Percentiles rank a stretch among this genome's conserved stretches.
These are phyloP conservation scores for Embiotoca jacksoni DNA, from an alignment of 2,113 vertebrate species.

Conservation along the genomic window DNA sequence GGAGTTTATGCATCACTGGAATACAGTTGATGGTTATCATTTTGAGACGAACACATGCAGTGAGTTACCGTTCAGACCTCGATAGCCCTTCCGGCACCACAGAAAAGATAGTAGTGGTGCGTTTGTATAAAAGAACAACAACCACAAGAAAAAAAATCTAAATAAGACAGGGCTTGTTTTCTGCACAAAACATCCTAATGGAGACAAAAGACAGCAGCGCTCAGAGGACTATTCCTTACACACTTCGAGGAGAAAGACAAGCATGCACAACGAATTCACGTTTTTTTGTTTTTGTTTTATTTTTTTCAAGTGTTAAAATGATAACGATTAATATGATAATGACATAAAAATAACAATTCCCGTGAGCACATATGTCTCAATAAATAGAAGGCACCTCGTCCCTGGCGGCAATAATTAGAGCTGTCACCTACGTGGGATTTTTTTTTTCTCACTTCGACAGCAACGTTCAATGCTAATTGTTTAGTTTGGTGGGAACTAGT, in stretches of 20 bases:
- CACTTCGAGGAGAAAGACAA: neutral
- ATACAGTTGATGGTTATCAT: slow-evolving; percentile 62
- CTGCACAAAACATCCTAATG: neutral
- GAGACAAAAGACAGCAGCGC: slow-evolving; percentile 16
- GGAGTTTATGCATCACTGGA: slow-evolving; percentile 63
- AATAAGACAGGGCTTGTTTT: slow-evolving; percentile 18
- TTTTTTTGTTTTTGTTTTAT: neutral
- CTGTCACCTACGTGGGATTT: neutral
- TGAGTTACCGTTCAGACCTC: slow-evolving; percentile 22
- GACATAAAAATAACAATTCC: neutral
- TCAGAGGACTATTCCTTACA: neutral
- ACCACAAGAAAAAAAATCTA: neutral
- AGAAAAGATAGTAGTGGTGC: slow-evolving; percentile 15
- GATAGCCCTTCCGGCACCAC: neutral
- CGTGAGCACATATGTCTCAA: neutral
- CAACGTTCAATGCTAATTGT: neutral
- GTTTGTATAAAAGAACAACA: neutral
- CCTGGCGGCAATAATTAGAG: neutral
- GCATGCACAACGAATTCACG: too few species aligned
- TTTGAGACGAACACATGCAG: slow-evolving; percentile 50
- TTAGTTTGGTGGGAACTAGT: neutral
- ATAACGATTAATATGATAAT: neutral
- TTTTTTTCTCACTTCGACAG: slow-evolving; percentile 16
- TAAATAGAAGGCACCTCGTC: neutral
- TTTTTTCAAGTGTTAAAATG: neutral